A percentile compares a stretch with the other conserved stretches of the same genome.
These are phyloP conservation scores for Leptatherina wallacei DNA, from an alignment of 2,797 vertebrate species.

Conservation along the genomic window DNA sequence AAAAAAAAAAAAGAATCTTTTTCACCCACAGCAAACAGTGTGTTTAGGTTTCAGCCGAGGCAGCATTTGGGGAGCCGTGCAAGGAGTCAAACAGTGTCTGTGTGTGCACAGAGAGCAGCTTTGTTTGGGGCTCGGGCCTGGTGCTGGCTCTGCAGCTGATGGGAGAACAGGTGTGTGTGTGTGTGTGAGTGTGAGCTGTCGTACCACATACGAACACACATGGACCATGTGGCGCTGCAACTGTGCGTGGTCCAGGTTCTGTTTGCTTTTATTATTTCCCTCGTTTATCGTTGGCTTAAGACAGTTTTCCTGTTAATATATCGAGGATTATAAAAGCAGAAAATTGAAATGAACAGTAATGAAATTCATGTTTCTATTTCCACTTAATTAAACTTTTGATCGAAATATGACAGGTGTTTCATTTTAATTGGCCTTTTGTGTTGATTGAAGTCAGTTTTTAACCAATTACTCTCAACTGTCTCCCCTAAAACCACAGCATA, in stretches of 20 bases:
- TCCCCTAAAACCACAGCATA: not conserved
- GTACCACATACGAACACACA: conserved; percentile 31
- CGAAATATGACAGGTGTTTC: conserved; percentile 20
- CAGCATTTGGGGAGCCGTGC: conserved; percentile 25
- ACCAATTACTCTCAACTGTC: not conserved
- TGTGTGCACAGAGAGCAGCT: conserved; percentile 70
- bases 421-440: conserved; percentile 14
- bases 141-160: conserved; percentile 22
- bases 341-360: not conserved
- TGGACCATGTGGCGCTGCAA: conserved; percentile 56
- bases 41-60: conserved; percentile 68
- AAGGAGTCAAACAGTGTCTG: conserved; percentile 55
- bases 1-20: conserved; percentile 4
- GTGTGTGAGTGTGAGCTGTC: conserved; percentile 14
- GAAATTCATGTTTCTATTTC: conserved; percentile 4
- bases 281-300: conserved; percentile 27
- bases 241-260: conserved; percentile 34
- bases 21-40: conserved; percentile 49
- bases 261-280: conserved; percentile 37
- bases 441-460: conserved; percentile 21
- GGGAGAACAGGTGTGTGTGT: conserved; percentile 70
- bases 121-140: conserved; percentile 60
- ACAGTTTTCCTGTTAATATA: conserved; percentile 35
- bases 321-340: not conserved
- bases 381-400: not conserved